Evolutionary conservation across 2,888 invertebrate species (phyloP), one percentile per base, ranked within the genome.

Genomic region (Peribatodes rhomboidaria): DNA sequence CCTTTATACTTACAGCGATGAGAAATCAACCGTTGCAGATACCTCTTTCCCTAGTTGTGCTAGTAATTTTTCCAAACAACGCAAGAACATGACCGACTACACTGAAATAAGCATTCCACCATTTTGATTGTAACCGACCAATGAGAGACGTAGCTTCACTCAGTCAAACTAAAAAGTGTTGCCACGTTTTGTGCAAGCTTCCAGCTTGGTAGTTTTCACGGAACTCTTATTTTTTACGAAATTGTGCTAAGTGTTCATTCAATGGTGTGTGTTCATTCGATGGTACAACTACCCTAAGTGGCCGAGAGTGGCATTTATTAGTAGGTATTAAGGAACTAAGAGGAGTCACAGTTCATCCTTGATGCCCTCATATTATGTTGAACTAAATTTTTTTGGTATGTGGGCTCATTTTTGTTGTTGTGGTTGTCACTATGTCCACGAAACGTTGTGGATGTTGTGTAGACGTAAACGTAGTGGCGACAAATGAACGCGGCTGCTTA

Each of bases 181-280:
- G 44, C 44, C 44, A 44, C 44, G 20, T 18, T 44, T 44, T 44
- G 18, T 18, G 44, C 44, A 44, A 44, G 18, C 7, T 44, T 44
- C 44, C 20, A 44, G 3, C 20, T 18, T 44, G 44, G 44, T 44
- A 44, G 44, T 44, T 44, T 44, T 44, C 44, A 44, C 44, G 20
- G 44, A 44, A 44, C 20, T 18, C 18, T 41, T 41, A 41, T 41
- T 41, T 41, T 41, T 41, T 41, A n/a, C 39, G 14, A 64, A 56
- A 64, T 64, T 65, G 59, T 46, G 39, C 54, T 46, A 65, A 65
- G 52, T 65, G 58, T 37, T 54, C 55, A 55, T 47, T 42, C 31
- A 16, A 44, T 16, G 14, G 44, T 44, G 22, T 27, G 27, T 27
- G 27, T 27, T 27, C 27, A 27, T 27, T 27, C 27, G 27, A 27